Evolutionary conservation across 2,888 invertebrate genomes (phyloP), one percentile per base, ranked within the genome.

Genomic region (Microchrysa polita): DNA sequence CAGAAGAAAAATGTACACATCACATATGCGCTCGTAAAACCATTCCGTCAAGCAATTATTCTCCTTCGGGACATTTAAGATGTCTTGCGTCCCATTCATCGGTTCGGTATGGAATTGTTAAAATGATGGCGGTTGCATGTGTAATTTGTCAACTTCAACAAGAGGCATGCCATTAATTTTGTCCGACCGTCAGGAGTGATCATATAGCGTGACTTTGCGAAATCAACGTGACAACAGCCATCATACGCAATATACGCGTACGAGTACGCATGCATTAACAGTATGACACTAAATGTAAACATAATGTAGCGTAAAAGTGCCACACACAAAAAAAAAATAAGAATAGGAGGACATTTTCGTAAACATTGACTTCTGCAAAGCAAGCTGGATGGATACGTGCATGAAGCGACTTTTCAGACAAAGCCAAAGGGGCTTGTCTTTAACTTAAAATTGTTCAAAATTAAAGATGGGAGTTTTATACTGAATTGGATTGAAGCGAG

Each of bases 61-160:
- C 18, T 55, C 55, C 55, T 16, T 20, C 4, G 55, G 55, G 55
- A 55, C 55, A 55, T 20, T 55, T 55, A 16, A 55, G 55, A 55
- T 55, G 22, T 18, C 18, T 1, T 20, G n/a, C n/a, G 22, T n/a
- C 10, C 22, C 55, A 2, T 16, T 2, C 55, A 20, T 55, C 22
- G 10, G 1, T n/a, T n/a, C n/a, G n/a, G n/a, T n/a, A n/a, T 55
- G 18, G 22, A 55, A 55, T 55, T 20, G 55, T 20, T 55, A 18
- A 18, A 20, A 20, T 20, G 55, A 65, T 65, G 65, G 34, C 34
- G 44, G 48, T n/a, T 42, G 65, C 65, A 65, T 65, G 48, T 65
- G 65, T 65, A 65, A 65, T 65, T 65, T 65, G 65, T 65, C 65
- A 65, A 65, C 48, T 42, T 65, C 65, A 44, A n/a, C 20, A 48